Evolutionary conservation across 1,140 invertebrate genomes (phyloP).

Genomic region (Drosophila carrolli): DNA sequence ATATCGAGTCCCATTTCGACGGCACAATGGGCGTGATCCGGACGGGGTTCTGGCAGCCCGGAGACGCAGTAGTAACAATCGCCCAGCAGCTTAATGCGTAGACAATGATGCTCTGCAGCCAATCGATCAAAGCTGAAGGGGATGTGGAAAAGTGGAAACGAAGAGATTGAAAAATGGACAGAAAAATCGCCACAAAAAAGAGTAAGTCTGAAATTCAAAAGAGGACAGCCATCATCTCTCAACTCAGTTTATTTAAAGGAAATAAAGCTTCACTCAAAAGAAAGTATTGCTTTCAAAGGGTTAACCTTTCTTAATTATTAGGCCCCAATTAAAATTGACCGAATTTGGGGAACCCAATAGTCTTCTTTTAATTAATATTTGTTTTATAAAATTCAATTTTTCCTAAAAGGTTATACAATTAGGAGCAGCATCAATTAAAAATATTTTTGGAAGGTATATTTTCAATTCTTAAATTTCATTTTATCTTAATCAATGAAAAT

Average conservation of each 20-base stretch:
- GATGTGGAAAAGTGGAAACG: constrained; percentile 8
- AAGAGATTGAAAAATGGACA: constrained; percentile 14
- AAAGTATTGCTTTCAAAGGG: neutral
- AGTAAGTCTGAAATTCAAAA: neutral
- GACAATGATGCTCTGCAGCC: constrained; percentile 95
- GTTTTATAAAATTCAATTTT: neutral
- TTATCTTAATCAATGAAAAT: constrained; percentile 5
- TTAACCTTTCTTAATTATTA: neutral
- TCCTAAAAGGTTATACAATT: no score
- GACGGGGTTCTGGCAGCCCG: constrained; percentile 93
- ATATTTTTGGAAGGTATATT: neutral
- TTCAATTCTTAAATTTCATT: neutral
- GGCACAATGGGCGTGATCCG: constrained; percentile 96
- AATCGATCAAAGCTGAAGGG: constrained; percentile 93
- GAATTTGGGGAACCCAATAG: neutral
- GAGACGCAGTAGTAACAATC: constrained; percentile 98
- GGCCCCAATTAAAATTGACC: neutral
- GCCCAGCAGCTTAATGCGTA: constrained; percentile 95
- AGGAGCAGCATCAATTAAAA: neutral
- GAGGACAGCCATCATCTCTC: neutral
- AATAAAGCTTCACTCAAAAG: constrained; percentile 2
- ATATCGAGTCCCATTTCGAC: constrained; percentile 98
- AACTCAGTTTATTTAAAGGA: neutral
- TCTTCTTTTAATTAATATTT: neutral
- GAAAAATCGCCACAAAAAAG: constrained; percentile 18